These are phyloP conservation scores for Daphoenositta chrysoptera DNA, from an alignment of 2,113 vertebrate species.

Conservation along the genomic window DNA sequence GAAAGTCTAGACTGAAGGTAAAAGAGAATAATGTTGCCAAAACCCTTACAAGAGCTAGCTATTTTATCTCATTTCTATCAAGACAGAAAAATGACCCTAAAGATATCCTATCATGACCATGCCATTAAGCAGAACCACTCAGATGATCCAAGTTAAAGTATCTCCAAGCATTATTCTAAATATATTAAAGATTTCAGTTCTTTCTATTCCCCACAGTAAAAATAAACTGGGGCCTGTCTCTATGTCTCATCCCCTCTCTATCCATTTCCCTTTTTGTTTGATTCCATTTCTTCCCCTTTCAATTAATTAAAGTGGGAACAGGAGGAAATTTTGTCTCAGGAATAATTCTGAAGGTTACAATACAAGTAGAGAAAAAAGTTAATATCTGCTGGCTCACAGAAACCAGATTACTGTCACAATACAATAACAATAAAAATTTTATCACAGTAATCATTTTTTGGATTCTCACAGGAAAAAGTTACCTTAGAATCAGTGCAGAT, in stretches of 20 bases:
- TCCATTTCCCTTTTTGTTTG: neutral
- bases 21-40: neutral
- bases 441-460: neutral
- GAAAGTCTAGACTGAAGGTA: neutral
- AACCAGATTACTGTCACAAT: neutral
- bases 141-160: neutral
- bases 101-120: neutral
- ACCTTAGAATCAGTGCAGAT: neutral
- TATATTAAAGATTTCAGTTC: neutral
- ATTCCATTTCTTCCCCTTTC: neutral
- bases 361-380: neutral
- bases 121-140: neutral
- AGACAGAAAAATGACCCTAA: neutral
- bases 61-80: neutral
- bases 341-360: neutral
- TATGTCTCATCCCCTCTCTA: neutral
- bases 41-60: neutral
- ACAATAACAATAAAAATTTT: neutral
- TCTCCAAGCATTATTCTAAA: neutral
- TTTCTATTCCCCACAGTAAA: neutral
- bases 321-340: neutral
- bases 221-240: neutral
- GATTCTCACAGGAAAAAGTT: neutral
- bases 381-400: neutral
- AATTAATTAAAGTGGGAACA: neutral